Percentiles rank a stretch among this genome's conserved stretches.
phyloP scores from a whole-genome alignment of 2,888 invertebrate species.

The Drosophila falleni region DNA sequence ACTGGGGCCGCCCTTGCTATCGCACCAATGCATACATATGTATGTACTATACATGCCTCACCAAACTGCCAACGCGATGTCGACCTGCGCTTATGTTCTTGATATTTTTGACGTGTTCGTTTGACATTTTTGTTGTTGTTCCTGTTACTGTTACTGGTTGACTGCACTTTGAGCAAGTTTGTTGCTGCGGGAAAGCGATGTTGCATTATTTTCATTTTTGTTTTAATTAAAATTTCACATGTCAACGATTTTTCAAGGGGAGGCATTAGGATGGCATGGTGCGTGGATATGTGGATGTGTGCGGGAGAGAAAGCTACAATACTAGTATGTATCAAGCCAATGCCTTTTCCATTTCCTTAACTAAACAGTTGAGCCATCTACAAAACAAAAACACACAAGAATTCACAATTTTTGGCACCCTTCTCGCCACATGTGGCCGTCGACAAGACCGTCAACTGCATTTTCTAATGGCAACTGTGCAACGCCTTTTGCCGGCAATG shows the following conservation, averaged over 20 bases:
- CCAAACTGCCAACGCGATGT: constrained; percentile 42
- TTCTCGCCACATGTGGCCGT: constrained; percentile 15
- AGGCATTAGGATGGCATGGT: neutral
- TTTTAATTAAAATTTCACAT: constrained; percentile 82
- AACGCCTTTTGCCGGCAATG: constrained; percentile 38
- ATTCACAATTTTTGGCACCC: constrained; percentile 32
- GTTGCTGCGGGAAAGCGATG: constrained; percentile 22
- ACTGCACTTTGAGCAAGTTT: constrained; percentile 38
- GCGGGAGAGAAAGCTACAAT: neutral
- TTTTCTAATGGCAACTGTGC: constrained; percentile 48
- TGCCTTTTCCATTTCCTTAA: constrained; percentile 63
- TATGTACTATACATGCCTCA: constrained; percentile 6
- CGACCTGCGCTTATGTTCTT: constrained; percentile 57
- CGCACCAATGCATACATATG: neutral
- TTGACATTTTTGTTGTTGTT: constrained; percentile 55
- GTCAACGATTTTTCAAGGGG: constrained; percentile 69
- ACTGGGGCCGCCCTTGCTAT: too few relatives aligned
- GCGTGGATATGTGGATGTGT: constrained; percentile 7
- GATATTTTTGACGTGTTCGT: constrained; percentile 76
- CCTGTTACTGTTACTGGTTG: constrained; percentile 33
- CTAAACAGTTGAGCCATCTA: constrained; percentile 21
- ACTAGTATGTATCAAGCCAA: constrained; percentile 21
- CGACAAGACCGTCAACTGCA: constrained; percentile 56
- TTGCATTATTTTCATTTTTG: constrained; percentile 58
- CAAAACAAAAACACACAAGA: constrained; percentile 1